Percentiles rank a stretch among this genome's conserved stretches.
phyloP scores from a whole-genome alignment of 2,113 vertebrate species.

The Cyphomyrus plagiostoma region DNA sequence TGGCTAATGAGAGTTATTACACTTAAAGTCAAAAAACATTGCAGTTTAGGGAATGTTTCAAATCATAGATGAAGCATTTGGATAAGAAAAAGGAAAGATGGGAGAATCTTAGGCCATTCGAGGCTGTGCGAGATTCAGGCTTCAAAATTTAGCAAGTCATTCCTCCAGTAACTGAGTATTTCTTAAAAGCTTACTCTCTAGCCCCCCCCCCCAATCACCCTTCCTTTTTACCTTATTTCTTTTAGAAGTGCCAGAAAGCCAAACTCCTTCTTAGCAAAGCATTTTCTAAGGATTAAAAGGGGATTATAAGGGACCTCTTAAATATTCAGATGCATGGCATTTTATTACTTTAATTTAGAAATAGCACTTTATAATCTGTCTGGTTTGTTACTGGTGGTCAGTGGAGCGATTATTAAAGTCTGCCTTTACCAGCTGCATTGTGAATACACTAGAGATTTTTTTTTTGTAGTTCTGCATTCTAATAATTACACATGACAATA shows the following conservation, averaged over 20 bases:
- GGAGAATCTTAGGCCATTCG: no score
- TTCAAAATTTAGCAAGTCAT: background rate
- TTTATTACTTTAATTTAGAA: conserved; percentile 9
- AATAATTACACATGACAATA: background rate
- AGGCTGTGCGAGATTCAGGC: background rate
- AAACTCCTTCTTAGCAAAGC: background rate
- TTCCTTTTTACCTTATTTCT: background rate
- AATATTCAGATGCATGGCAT: conserved; percentile 12
- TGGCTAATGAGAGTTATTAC: background rate
- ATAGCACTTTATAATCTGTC: background rate
- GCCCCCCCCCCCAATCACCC: background rate
- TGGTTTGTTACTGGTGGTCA: background rate
- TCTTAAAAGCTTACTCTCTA: background rate
- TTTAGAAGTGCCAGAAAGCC: background rate
- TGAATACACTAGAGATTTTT: background rate
- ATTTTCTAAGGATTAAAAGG: background rate
- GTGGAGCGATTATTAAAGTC: background rate
- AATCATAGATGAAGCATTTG: background rate
- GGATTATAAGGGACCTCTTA: conserved; percentile 1
- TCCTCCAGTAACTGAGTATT: background rate
- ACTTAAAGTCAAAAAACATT: background rate
- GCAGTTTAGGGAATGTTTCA: background rate
- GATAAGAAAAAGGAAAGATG: background rate
- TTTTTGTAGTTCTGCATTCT: background rate
- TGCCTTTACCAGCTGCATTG: background rate